phyloP scores from a whole-genome alignment of 1,140 invertebrate species.

The Pissodes strobi region DNA sequence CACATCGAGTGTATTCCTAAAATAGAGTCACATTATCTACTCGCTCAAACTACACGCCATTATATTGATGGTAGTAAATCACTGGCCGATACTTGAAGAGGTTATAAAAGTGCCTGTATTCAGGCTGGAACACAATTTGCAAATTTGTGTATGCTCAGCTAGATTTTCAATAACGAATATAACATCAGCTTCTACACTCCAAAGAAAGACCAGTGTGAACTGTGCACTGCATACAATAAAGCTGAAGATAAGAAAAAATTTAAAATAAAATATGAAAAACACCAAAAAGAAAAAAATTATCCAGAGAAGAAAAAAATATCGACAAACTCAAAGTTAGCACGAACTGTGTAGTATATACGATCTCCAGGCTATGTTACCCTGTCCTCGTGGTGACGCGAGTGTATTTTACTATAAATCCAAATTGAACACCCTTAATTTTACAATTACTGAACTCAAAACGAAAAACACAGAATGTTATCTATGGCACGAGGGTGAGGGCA shows the following conservation, averaged over 20 bases:
- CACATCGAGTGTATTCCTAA: too few species aligned
- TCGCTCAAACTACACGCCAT: too few species aligned
- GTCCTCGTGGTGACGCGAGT: slow-evolving; percentile 50
- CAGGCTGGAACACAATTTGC: background rate
- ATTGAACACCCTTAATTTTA: slow-evolving; percentile 39
- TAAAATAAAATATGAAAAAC: too few species aligned
- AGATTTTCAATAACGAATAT: slow-evolving; percentile 50
- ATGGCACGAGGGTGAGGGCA: too few species aligned
- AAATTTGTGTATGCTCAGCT: too few species aligned
- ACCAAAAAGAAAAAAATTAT: slow-evolving; percentile 45
- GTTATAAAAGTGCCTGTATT: background rate
- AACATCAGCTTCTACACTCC: slow-evolving; percentile 52
- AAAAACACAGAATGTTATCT: slow-evolving; percentile 47
- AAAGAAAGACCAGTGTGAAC: slow-evolving; percentile 56
- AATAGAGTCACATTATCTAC: slow-evolving; percentile 1
- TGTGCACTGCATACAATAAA: slow-evolving; percentile 48
- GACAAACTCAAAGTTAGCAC: slow-evolving; percentile 42
- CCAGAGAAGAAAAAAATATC: slow-evolving; percentile 46
- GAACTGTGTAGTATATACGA: slow-evolving; percentile 50
- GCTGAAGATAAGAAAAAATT: slow-evolving; percentile 41
- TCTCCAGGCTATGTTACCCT: slow-evolving; percentile 51
- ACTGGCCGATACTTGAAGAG: too few species aligned
- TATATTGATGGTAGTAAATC: too few species aligned
- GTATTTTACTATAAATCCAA: slow-evolving; percentile 54
- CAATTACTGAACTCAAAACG: slow-evolving; percentile 49